Percentiles rank a stretch among this genome's conserved stretches.
Evolutionary conservation across 2,888 invertebrate genomes (phyloP).

Genomic region (Athrips mouffetella): DNA sequence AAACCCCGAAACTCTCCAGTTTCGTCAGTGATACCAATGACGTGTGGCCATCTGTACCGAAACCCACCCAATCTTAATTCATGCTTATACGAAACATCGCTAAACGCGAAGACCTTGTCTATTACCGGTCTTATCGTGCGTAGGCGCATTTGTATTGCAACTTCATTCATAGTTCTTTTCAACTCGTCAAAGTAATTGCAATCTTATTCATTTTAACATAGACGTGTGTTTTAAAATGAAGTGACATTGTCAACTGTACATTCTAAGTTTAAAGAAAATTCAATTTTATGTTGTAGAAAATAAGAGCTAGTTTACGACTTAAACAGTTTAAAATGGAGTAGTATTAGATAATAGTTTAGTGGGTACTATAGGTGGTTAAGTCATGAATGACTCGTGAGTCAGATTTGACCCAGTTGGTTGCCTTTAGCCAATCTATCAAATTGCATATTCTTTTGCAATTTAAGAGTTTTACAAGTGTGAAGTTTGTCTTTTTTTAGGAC

Average conservation of each 20-base stretch:
- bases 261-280: neutral
- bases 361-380: conserved; percentile 42
- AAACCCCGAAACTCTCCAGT: too few species aligned
- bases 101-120: neutral
- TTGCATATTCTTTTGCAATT: conserved; percentile 1
- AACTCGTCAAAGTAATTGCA: neutral
- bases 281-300: neutral
- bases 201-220: neutral
- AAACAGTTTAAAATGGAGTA: neutral
- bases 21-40: too few species aligned
- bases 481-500: too few species aligned
- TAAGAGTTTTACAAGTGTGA: too few species aligned
- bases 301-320: neutral
- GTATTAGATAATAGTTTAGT: conserved; percentile 43
- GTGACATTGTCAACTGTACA: neutral
- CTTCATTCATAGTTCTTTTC: neutral
- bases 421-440: too few species aligned
- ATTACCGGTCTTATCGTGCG: neutral
- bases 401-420: conserved; percentile 27
- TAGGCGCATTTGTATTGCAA: neutral
- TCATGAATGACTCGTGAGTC: conserved; percentile 39
- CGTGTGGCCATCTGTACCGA: too few species aligned
- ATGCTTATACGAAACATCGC: neutral
- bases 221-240: neutral
- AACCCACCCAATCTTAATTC: too few species aligned